Conservation (phyloP, 2,113 vertebrate genomes). For the Tragelaphus scriptus region DNA sequence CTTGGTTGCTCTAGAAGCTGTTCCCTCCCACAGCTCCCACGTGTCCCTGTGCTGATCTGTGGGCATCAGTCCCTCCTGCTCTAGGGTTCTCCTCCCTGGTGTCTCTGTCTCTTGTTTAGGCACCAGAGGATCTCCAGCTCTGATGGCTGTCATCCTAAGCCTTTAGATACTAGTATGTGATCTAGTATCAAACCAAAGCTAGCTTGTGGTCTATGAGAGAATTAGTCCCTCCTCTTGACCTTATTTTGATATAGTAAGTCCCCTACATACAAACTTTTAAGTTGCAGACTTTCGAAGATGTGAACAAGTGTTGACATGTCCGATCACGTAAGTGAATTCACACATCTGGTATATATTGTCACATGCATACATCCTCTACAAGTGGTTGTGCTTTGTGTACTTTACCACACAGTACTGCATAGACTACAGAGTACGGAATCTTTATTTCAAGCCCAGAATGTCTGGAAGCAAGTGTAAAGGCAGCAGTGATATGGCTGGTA, state of each 20-base stretch:
- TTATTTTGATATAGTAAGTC: not conserved
- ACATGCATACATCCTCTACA: not conserved
- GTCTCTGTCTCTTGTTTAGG: not conserved
- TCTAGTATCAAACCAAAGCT: not conserved
- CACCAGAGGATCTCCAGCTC: not conserved
- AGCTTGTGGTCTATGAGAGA: not conserved
- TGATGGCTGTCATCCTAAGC: not conserved
- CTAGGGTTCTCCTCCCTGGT: not conserved
- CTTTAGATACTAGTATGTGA: not conserved
- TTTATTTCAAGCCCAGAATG: not conserved
- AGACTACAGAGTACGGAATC: not conserved
- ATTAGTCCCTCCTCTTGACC: not conserved
- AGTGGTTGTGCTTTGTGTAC: not conserved
- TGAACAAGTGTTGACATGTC: not conserved
- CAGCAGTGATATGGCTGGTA: not conserved
- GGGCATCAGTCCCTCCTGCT: not conserved
- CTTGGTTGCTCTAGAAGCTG: not conserved
- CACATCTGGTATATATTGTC: not conserved
- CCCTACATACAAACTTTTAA: not conserved
- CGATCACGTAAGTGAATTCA: not conserved
- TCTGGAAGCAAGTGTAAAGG: not conserved
- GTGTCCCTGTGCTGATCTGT: not conserved
- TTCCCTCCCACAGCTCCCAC: fast-evolving
- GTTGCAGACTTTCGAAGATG: not conserved
- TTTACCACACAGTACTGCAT: not conserved